Evolutionary conservation across 2,888 invertebrate species (phyloP).

Genomic region (Neoascia interrupta): DNA sequence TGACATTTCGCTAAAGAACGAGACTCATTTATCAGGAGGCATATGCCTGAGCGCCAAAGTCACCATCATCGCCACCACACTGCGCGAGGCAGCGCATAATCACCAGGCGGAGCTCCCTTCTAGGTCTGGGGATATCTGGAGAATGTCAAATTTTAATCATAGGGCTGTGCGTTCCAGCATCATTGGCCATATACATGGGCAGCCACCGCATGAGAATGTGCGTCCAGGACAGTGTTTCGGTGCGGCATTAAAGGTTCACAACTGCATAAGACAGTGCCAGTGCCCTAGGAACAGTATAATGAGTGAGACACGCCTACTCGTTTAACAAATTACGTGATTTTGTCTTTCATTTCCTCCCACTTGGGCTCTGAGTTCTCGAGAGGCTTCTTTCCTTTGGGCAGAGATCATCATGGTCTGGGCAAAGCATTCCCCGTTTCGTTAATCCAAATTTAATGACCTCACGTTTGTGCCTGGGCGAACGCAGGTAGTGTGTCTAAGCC

Average conservation of each 20-base stretch:
- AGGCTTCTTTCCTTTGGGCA: neutral
- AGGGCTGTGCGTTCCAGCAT: constrained; percentile 44
- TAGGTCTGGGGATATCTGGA: constrained; percentile 1
- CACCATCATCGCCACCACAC: constrained; percentile 30
- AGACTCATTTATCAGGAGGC: constrained; percentile 63
- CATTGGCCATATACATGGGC: neutral
- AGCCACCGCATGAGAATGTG: constrained; percentile 7
- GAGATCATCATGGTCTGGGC: constrained; percentile 17
- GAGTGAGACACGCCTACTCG: constrained; percentile 66
- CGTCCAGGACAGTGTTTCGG: neutral
- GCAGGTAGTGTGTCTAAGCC: constrained; percentile 1
- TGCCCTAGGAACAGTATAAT: constrained; percentile 64
- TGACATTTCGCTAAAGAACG: constrained; percentile 57
- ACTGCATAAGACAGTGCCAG: constrained; percentile 7
- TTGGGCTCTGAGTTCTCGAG: constrained; percentile 5
- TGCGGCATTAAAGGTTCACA: neutral
- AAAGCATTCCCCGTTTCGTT: constrained; percentile 30
- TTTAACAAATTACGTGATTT: constrained; percentile 70
- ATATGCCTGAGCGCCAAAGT: constrained; percentile 61
- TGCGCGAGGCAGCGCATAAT: constrained; percentile 39
- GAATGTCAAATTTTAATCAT: constrained; percentile 70
- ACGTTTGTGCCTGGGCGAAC: constrained; percentile 45
- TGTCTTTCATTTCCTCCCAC: constrained; percentile 65
- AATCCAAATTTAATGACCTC: constrained; percentile 69
- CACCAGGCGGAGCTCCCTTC: constrained; percentile 45